Percentiles rank a stretch among this genome's conserved stretches.
Conservation (phyloP, 2,113 vertebrate species). For the Oophaga pumilio region DNA sequence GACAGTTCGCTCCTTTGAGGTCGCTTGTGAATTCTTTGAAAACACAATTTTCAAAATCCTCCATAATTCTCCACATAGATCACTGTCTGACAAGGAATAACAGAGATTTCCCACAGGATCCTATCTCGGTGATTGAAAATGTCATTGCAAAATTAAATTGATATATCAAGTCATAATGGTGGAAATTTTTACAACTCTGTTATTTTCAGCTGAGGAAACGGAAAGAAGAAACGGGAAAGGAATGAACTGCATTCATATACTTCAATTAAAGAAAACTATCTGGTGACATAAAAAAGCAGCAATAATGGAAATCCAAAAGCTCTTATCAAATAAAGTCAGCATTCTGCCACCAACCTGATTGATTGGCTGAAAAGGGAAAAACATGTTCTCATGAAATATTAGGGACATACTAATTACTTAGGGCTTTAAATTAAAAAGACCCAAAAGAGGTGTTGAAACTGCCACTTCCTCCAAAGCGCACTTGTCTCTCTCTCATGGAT, state of each 20-base stretch:
- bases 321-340: neutral
- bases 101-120: constrained; percentile 48
- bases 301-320: neutral
- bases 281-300: neutral
- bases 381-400: neutral
- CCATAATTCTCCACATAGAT: constrained; percentile 44
- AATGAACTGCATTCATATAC: neutral
- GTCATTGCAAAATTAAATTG: constrained; percentile 50
- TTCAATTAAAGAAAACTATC: constrained; percentile 14
- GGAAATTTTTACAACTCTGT: constrained; percentile 27
- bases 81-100: constrained; percentile 44
- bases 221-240: neutral
- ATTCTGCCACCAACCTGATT: neutral
- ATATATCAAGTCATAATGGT: constrained; percentile 43
- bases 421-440: too few relatives aligned
- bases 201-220: constrained; percentile 19
- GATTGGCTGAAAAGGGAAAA: neutral
- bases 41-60: constrained; percentile 42
- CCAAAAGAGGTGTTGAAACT: too few relatives aligned
- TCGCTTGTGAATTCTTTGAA: constrained; percentile 20
- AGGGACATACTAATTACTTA: neutral
- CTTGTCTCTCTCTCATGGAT: too few relatives aligned
- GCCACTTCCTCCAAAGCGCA: too few relatives aligned
- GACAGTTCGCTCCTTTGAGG: constrained; percentile 6
- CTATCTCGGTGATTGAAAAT: constrained; percentile 43